phyloP scores from a whole-genome alignment of 2,797 vertebrate species.

The Anomalospiza imberbis region DNA sequence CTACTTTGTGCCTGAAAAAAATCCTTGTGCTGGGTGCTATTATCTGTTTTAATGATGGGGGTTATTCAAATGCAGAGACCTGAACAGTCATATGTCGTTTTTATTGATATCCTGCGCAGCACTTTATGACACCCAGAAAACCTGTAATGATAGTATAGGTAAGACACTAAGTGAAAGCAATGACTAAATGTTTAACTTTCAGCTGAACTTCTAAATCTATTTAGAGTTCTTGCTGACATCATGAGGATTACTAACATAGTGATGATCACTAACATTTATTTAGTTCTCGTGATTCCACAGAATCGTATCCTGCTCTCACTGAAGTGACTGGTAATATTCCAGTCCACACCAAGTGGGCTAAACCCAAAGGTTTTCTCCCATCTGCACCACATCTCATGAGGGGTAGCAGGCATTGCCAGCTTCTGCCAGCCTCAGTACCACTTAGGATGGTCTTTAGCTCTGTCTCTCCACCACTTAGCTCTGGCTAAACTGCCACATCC shows the following conservation, averaged over 20 bases:
- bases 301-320: background rate
- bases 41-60: slow-evolving; percentile 6
- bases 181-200: slow-evolving; percentile 52
- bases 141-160: slow-evolving; percentile 39
- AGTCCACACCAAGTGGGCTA: background rate
- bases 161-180: slow-evolving; percentile 37
- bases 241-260: slow-evolving; percentile 28
- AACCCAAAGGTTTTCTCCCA: background rate
- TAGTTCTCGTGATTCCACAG: background rate
- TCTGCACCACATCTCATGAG: background rate
- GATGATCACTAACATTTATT: background rate
- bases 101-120: slow-evolving; percentile 22
- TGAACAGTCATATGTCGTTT: slow-evolving; percentile 10
- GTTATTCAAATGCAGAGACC: slow-evolving; percentile 19
- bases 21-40: background rate
- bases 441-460: background rate
- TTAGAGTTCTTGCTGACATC: slow-evolving; percentile 48
- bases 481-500: background rate
- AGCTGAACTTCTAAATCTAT: slow-evolving; percentile 42
- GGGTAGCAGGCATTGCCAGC: background rate
- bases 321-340: background rate
- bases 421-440: background rate
- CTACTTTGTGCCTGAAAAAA: slow-evolving; percentile 24
- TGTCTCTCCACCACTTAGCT: background rate
- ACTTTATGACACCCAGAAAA: slow-evolving; percentile 24